Evolutionary conservation across 2,888 invertebrate species (phyloP).

Genomic region (Aplocera efformata): DNA sequence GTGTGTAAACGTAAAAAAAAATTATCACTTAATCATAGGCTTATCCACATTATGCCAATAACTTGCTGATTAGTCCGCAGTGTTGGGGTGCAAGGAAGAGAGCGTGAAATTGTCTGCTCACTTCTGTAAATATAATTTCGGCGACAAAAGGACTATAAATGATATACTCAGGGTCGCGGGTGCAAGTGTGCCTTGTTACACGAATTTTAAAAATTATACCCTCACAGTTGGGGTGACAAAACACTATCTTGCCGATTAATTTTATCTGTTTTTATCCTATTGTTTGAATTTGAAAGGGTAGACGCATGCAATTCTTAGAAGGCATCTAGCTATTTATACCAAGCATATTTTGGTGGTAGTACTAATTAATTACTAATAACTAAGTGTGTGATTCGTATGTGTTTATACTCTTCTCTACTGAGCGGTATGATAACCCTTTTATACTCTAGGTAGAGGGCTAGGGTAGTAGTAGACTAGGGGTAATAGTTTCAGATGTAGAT

Average conservation of each 20-base stretch:
- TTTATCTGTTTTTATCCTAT: slow-evolving; percentile 10
- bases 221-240: slow-evolving; percentile 33
- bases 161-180: slow-evolving; percentile 69
- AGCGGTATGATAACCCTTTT: too few relatives aligned
- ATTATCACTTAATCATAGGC: slow-evolving; percentile 6
- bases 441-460: too few relatives aligned
- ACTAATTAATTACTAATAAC: too few relatives aligned
- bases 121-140: slow-evolving; percentile 81
- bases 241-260: slow-evolving; percentile 21
- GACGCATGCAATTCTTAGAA: slow-evolving; percentile 3
- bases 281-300: not conserved
- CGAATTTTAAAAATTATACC: slow-evolving; percentile 57
- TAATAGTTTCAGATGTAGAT: too few relatives aligned
- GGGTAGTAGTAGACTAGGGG: too few relatives aligned
- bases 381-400: too few relatives aligned
- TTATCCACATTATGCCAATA: slow-evolving; percentile 50
- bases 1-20: too few relatives aligned
- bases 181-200: slow-evolving; percentile 69
- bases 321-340: too few relatives aligned
- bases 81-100: slow-evolving; percentile 74
- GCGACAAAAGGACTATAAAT: slow-evolving; percentile 80
- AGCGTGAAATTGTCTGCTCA: slow-evolving; percentile 81
- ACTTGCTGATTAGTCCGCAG: slow-evolving; percentile 69
- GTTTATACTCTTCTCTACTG: too few relatives aligned
- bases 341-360: too few relatives aligned